Percentiles rank a stretch among this genome's conserved stretches.
Evolutionary conservation across 2,113 vertebrate genomes (phyloP).

Genomic region (Ptilonorhynchus violaceus): DNA sequence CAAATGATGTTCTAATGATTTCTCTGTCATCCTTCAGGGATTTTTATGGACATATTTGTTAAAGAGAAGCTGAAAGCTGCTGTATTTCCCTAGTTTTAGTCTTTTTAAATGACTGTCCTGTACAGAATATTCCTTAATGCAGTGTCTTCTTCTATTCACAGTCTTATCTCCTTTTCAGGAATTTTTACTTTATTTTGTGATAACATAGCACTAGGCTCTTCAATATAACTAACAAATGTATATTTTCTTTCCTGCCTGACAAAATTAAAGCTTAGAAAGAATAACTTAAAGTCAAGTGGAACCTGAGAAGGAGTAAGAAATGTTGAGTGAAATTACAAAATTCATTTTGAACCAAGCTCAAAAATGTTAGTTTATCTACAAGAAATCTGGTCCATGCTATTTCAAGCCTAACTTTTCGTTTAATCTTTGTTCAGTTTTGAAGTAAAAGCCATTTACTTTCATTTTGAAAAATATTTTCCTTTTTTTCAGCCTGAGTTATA

Average conservation of each 20-base stretch:
- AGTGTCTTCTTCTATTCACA: neutral
- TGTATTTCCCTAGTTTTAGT: neutral
- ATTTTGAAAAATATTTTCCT: neutral
- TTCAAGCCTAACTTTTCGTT: neutral
- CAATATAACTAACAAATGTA: neutral
- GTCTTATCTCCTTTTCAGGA: neutral
- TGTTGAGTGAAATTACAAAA: neutral
- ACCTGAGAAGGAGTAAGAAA: neutral
- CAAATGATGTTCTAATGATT: neutral
- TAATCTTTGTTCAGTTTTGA: neutral
- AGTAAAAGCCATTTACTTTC: neutral
- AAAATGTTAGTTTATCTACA: neutral
- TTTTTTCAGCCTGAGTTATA: neutral
- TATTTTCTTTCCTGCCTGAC: conserved; percentile 10
- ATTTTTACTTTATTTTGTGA: neutral
- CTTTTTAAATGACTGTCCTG: neutral
- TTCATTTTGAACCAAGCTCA: neutral
- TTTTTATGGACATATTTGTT: neutral
- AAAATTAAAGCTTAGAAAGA: neutral
- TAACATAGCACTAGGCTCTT: neutral
- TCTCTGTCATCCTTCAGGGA: neutral
- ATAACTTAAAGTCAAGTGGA: neutral
- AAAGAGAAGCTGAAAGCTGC: neutral
- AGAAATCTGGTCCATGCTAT: neutral
- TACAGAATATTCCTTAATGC: neutral